Percentiles rank a stretch among this genome's conserved stretches.
These are phyloP conservation scores for Lagria hirta DNA, from an alignment of 2,888 invertebrate species.

Conservation along the genomic window DNA sequence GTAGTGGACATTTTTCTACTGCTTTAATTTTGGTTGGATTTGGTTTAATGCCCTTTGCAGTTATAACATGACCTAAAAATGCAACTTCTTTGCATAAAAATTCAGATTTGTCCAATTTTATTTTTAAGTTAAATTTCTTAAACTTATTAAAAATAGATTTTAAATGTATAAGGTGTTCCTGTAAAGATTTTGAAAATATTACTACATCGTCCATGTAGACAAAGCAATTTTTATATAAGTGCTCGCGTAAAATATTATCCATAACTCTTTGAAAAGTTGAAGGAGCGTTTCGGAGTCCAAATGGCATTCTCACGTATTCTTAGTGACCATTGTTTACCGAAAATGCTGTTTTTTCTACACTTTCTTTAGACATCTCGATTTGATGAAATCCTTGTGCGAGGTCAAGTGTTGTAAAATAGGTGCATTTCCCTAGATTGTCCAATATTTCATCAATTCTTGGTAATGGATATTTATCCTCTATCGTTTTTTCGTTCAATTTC, in stretches of 20 bases:
- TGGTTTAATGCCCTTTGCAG: neutral
- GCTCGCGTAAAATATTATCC: slow-evolving; percentile 37
- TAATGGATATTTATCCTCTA: slow-evolving; percentile 44
- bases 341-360: slow-evolving; percentile 47
- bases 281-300: slow-evolving; percentile 51
- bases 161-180: slow-evolving; percentile 34
- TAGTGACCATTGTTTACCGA: slow-evolving; percentile 42
- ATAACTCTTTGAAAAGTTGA: slow-evolving; percentile 41
- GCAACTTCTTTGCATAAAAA: neutral
- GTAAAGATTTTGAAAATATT: slow-evolving; percentile 33
- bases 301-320: slow-evolving; percentile 45
- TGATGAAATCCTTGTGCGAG: slow-evolving; percentile 49
- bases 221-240: slow-evolving; percentile 38
- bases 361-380: slow-evolving; percentile 38
- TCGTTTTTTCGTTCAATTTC: slow-evolving; percentile 47
- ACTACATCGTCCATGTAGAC: slow-evolving; percentile 48
- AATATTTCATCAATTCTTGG: slow-evolving; percentile 47
- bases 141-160: slow-evolving; percentile 33
- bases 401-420: slow-evolving; percentile 48
- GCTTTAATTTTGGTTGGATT: slow-evolving; percentile 1
- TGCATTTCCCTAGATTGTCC: slow-evolving; percentile 45
- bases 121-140: slow-evolving; percentile 25
- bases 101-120: neutral
- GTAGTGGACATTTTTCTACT: neutral
- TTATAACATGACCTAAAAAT: neutral